Percentiles rank a stretch among this genome's conserved stretches.
These are phyloP conservation scores for Bugula neritina DNA, from an alignment of 2,888 invertebrate species.

Conservation along the genomic window DNA sequence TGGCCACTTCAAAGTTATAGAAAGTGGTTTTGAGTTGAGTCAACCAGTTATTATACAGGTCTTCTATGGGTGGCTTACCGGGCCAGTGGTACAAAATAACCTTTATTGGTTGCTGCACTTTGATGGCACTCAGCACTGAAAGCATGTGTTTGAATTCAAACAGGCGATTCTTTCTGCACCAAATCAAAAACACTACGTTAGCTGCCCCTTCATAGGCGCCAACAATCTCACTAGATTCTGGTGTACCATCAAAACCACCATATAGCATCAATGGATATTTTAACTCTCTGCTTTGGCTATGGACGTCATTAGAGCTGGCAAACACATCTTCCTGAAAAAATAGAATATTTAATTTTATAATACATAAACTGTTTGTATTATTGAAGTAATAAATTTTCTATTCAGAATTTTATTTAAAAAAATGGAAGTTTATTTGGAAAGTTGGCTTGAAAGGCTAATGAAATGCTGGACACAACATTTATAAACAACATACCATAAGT, in stretches of 20 bases:
- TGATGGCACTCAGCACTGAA: conserved; percentile 42
- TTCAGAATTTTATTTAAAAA: background rate
- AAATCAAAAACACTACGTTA: conserved; percentile 38
- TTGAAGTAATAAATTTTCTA: background rate
- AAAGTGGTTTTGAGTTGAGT: conserved; percentile 9
- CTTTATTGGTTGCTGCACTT: conserved; percentile 28
- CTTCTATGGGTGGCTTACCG: background rate
- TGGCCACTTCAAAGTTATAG: background rate
- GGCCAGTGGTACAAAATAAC: conserved; percentile 8
- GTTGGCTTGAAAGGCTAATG: too few relatives aligned
- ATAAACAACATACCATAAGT: too few relatives aligned
- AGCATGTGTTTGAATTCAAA: conserved; percentile 44
- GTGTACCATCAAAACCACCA: background rate
- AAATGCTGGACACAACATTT: too few relatives aligned
- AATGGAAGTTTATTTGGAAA: background rate
- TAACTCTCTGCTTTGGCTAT: too few relatives aligned
- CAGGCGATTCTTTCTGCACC: conserved; percentile 38
- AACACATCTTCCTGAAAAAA: background rate
- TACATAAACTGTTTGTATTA: background rate
- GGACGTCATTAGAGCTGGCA: background rate
- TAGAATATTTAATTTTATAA: background rate
- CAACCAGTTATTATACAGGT: conserved; percentile 21
- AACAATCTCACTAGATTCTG: background rate
- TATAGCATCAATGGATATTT: conserved; percentile 21
- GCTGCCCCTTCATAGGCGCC: conserved; percentile 22